Evolutionary conservation across 1,140 invertebrate species (phyloP).

Genomic region (Whitmania pigra): DNA sequence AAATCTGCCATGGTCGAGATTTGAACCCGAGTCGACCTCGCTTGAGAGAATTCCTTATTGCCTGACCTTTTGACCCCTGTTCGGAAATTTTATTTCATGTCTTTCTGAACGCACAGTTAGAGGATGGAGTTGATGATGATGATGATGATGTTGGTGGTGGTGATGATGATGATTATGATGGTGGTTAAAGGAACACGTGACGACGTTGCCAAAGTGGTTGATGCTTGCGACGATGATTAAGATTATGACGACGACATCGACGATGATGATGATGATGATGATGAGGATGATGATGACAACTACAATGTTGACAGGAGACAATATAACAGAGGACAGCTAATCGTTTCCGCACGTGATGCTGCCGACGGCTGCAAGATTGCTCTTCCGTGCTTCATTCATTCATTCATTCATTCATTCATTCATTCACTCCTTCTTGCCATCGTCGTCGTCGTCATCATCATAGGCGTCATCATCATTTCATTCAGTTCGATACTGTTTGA

Average conservation of each 20-base stretch:
- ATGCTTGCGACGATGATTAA: not conserved
- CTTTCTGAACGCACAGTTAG: no score
- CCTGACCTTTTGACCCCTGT: no score
- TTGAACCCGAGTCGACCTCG: no score
- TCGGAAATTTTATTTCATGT: no score
- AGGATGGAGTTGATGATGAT: no score
- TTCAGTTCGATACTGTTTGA: no score
- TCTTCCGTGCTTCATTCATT: not conserved
- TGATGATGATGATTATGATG: not conserved
- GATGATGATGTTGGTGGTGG: not conserved
- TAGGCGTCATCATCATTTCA: no score
- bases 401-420: no score
- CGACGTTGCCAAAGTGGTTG: not conserved
- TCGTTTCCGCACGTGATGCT: not conserved
- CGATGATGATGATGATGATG: constrained; percentile 13
- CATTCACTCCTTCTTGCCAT: not conserved
- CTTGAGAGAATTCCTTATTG: no score
- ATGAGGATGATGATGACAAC: constrained; percentile 2
- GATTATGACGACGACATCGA: not conserved
- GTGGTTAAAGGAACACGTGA: not conserved
- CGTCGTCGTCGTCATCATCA: no score
- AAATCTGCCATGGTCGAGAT: no score
- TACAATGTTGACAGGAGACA: not conserved
- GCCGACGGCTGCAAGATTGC: not conserved
- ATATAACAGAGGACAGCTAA: no score